Evolutionary conservation across 2,888 invertebrate species (phyloP), one percentile per base, ranked within the genome.

Genomic region (Catocala sponsa): DNA sequence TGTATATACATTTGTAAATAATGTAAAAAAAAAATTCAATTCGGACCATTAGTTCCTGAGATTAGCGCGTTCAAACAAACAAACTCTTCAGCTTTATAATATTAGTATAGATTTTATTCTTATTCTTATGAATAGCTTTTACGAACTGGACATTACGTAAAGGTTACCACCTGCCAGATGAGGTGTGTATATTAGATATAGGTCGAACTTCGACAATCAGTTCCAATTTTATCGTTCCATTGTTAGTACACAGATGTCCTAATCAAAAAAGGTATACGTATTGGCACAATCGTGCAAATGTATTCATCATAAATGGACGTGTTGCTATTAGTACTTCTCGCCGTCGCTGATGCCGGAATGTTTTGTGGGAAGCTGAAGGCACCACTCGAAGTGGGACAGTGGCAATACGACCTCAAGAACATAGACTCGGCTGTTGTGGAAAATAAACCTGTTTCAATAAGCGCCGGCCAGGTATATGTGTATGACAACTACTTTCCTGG

Each of bases 401-500:
- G 92, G 92, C 72, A 63, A 11, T 68, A 79, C 53, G 67, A 83
- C 15, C 74, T 90, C 4, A 76, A 73, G 13, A 91, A 88, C 48
- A 71, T 93, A 76, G 91, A 92, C 65, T 87, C 92, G 0, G 91
- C 88, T 0, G 88, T 88, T 0, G 86, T 92, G 0, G 91, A 92
- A 33, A 91, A 87, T 75, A 79, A 76, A 0, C 88, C 93, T 0
- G 87, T 90, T 0, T 78, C 87, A 0, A 82, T 88, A 15, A 82
- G 54, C 33, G 91, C 91, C 63, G 93, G 92, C 0, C 92, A 91
- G 65, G 69, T 88, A 12, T 91, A 91, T 68, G 91, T 92, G 7
- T 93, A 93, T 68, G 91, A 92, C 46, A 93, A 93, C 61, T 71
- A 80, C 52, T 93, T 93, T 67, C 89, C 90, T 0, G 87, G 85